phyloP scores from a whole-genome alignment of 2,113 vertebrate species.

The Mobula hypostoma region DNA sequence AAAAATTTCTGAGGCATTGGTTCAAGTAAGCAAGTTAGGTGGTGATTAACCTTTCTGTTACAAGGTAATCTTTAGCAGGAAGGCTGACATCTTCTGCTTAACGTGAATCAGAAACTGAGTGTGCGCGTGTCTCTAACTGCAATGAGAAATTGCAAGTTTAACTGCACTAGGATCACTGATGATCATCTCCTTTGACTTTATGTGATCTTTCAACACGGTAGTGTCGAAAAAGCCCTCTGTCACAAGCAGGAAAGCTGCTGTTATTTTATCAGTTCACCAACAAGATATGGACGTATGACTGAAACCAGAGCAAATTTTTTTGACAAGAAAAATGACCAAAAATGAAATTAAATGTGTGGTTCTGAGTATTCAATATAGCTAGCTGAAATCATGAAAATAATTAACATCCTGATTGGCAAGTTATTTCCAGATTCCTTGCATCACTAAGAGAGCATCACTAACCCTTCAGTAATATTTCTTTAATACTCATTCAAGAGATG shows the following conservation, averaged over 20 bases:
- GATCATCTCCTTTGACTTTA: not conserved
- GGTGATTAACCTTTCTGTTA: not conserved
- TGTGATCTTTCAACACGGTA: not conserved
- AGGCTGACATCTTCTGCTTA: not conserved
- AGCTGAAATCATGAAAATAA: not conserved
- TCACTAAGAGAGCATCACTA: not conserved
- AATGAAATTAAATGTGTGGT: not conserved
- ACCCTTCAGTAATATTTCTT: not conserved
- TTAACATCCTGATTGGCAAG: not conserved
- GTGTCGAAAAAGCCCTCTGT: not conserved
- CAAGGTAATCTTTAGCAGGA: not conserved
- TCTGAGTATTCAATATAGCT: not conserved
- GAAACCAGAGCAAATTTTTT: not conserved
- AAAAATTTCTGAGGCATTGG: not conserved
- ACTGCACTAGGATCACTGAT: not conserved
- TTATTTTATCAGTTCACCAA: not conserved
- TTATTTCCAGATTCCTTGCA: not conserved
- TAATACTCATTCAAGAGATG: too few relatives aligned
- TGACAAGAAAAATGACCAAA: not conserved
- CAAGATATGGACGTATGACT: not conserved
- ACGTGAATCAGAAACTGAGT: not conserved
- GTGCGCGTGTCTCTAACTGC: not conserved
- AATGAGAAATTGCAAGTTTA: not conserved
- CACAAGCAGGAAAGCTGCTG: not conserved
- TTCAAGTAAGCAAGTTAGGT: not conserved